Evolutionary conservation across 2,888 invertebrate genomes (phyloP).

Genomic region (Ennomos fuscantarius): DNA sequence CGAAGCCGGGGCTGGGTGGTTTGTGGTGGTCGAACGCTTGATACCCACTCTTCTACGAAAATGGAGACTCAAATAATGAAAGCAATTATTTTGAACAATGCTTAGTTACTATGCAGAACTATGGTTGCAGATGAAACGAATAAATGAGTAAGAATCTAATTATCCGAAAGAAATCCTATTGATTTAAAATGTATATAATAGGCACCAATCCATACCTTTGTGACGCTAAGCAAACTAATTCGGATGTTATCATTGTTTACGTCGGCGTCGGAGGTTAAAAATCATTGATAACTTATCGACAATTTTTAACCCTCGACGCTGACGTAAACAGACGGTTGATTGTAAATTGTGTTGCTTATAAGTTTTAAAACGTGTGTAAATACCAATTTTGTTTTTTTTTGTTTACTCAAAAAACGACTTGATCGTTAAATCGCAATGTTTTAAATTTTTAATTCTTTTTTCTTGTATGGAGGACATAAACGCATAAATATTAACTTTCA

Average conservation of each 20-base stretch:
- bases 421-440: no score
- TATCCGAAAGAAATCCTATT: background rate
- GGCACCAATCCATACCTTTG: slow-evolving; percentile 4
- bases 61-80: slow-evolving; percentile 21
- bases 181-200: slow-evolving; percentile 3
- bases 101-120: slow-evolving; percentile 19
- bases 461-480: no score
- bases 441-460: no score
- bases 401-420: no score
- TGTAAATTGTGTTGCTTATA: no score
- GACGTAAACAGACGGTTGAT: no score
- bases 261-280: no score
- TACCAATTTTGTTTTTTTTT: no score
- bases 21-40: slow-evolving; percentile 34
- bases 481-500: no score
- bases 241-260: slow-evolving; percentile 11
- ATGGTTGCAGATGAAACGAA: background rate
- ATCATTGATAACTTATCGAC: no score
- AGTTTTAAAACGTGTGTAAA: no score
- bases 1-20: slow-evolving; percentile 9
- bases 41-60: slow-evolving; percentile 42
- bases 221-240: slow-evolving; percentile 33
- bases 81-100: slow-evolving; percentile 1
- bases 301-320: no score
- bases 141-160: slow-evolving; percentile 2